These are phyloP conservation scores for Mellilla xanthometata DNA, from an alignment of 2,888 invertebrate species.

Conservation along the genomic window DNA sequence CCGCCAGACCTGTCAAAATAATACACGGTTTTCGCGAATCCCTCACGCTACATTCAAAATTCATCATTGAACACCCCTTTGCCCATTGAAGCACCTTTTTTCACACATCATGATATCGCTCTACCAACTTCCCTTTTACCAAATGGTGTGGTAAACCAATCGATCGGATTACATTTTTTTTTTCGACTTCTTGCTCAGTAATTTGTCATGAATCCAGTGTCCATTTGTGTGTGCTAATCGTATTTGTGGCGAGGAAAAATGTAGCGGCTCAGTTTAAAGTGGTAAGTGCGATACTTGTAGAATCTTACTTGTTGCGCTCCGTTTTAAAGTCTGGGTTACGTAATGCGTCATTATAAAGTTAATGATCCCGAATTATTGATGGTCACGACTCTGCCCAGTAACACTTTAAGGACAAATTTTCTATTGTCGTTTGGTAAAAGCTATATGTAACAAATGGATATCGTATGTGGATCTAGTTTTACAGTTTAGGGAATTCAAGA, in stretches of 20 bases:
- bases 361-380: conserved; percentile 19
- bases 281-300: conserved; percentile 55
- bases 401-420: not conserved
- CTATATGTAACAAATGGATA: too few relatives aligned
- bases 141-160: conserved; percentile 24
- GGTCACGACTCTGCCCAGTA: not conserved
- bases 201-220: conserved; percentile 42
- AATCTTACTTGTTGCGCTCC: conserved; percentile 68
- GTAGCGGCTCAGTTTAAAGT: conserved; percentile 53
- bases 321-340: conserved; percentile 56
- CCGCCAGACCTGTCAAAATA: conserved; percentile 70
- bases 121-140: conserved; percentile 15
- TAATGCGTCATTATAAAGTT: conserved; percentile 52
- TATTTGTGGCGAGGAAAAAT: conserved; percentile 56
- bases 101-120: conserved; percentile 11
- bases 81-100: not conserved
- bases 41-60: conserved; percentile 41
- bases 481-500: too few relatives aligned
- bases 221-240: conserved; percentile 47
- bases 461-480: too few relatives aligned
- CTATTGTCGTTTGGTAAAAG: not conserved
- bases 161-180: conserved; percentile 28
- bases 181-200: conserved; percentile 33
- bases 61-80: conserved; percentile 15
- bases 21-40: conserved; percentile 54